These are phyloP conservation scores for Pardosa pseudoannulata DNA, from an alignment of 2,888 invertebrate species.

Conservation along the genomic window DNA sequence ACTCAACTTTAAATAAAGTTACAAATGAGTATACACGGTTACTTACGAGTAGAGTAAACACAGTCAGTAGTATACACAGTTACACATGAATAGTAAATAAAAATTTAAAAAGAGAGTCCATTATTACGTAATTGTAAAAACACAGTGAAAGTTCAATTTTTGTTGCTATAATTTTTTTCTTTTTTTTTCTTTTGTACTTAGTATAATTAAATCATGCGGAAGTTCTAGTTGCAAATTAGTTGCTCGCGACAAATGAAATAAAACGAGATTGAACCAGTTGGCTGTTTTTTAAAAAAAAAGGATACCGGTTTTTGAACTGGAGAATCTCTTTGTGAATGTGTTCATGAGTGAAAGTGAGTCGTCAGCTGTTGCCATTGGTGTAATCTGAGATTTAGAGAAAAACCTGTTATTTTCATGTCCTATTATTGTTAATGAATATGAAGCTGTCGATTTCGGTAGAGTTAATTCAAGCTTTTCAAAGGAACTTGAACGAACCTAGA, in stretches of 20 bases:
- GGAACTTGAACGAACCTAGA: no score
- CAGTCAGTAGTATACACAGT: no score
- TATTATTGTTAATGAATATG: no score
- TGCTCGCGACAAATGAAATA: background rate
- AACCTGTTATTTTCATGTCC: background rate
- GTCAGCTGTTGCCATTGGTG: background rate
- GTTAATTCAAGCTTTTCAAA: no score
- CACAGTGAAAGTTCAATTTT: no score
- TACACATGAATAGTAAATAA: no score
- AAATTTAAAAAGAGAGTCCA: no score
- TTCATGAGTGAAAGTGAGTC: background rate
- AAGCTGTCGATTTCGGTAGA: no score
- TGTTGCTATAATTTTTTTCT: background rate
- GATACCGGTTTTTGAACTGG: background rate
- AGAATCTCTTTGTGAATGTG: background rate
- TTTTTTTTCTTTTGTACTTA: background rate
- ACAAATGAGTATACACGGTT: no score
- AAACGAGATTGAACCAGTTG: background rate
- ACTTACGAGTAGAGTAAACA: no score
- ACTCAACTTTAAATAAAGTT: no score
- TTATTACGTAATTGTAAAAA: no score
- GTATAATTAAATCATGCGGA: slow-evolving; percentile 1
- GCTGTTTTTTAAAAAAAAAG: background rate
- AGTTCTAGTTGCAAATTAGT: background rate
- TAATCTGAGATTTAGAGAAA: background rate